phyloP scores from a whole-genome alignment of 2,797 vertebrate species.

The Moxostoma hubbsi region DNA sequence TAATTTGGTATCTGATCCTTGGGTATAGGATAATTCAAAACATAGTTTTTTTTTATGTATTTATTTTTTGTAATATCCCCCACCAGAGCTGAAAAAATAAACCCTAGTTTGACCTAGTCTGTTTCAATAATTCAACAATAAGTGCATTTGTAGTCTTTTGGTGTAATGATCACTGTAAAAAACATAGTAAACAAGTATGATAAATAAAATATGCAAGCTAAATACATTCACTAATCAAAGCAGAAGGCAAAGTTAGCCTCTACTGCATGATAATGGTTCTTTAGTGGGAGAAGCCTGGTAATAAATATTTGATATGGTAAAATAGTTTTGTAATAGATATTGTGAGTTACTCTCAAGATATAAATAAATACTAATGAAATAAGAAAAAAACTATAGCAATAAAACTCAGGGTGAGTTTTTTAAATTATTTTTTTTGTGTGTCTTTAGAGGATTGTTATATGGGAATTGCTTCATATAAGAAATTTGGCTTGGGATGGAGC shows the following conservation, averaged over 20 bases:
- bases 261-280: slow-evolving; percentile 11
- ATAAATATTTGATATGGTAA: slow-evolving; percentile 19
- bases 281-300: background rate
- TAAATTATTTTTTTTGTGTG: background rate
- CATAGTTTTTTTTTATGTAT: no score
- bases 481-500: slow-evolving; percentile 25
- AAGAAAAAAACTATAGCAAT: slow-evolving; percentile 6
- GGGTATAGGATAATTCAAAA: background rate
- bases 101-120: background rate
- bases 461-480: background rate
- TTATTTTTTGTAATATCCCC: background rate
- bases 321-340: slow-evolving; percentile 10
- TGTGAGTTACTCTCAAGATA: background rate
- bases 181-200: background rate
- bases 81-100: background rate
- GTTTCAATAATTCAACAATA: background rate
- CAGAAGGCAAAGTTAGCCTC: background rate
- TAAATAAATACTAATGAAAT: background rate
- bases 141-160: slow-evolving; percentile 38
- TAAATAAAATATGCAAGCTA: slow-evolving; percentile 5
- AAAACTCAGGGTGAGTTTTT: background rate
- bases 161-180: slow-evolving; percentile 29
- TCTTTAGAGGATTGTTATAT: background rate
- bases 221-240: slow-evolving; percentile 29
- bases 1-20: background rate